A percentile compares a stretch with the other conserved stretches of the same genome.
These are phyloP conservation scores for Asobara japonica DNA, from an alignment of 1,140 invertebrate species.

Conservation along the genomic window DNA sequence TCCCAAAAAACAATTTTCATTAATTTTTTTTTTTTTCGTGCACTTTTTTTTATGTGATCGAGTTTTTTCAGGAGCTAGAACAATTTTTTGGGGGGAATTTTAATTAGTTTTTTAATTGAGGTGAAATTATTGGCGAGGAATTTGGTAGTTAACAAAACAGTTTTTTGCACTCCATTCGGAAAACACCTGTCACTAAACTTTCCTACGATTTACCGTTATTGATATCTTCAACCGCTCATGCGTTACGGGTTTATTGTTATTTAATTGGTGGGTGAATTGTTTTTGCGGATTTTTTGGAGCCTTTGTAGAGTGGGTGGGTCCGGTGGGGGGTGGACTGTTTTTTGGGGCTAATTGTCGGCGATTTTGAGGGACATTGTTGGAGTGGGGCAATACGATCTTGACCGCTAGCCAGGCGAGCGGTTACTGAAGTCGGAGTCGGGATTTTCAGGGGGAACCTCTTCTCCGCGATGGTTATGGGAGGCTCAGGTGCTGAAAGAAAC, in stretches of 20 bases:
- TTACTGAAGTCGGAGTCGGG: conserved; percentile 41
- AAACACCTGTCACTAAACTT: conserved; percentile 38
- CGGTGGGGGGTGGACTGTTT: not conserved
- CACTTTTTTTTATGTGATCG: too few relatives aligned
- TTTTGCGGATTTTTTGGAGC: too few relatives aligned
- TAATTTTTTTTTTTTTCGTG: not conserved
- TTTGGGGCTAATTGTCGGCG: not conserved
- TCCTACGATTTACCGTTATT: conserved; percentile 40
- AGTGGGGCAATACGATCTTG: conserved; percentile 28
- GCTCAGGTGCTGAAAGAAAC: conserved; percentile 48
- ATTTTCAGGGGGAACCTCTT: conserved; percentile 39
- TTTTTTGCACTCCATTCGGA: conserved; percentile 10
- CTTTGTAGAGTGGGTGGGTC: not conserved
- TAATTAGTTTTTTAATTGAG: not conserved
- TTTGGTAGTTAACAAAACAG: too few relatives aligned
- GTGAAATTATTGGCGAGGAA: not conserved
- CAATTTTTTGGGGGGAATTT: too few relatives aligned
- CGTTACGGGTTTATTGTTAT: conserved; percentile 17
- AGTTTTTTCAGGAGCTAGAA: too few relatives aligned
- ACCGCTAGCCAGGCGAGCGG: conserved; percentile 31
- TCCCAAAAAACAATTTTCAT: not conserved
- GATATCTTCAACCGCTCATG: conserved; percentile 34
- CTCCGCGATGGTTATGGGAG: not conserved
- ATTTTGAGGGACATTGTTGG: not conserved
- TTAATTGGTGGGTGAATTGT: not conserved